A percentile compares a stretch with the other conserved stretches of the same genome.
Conservation (phyloP, 2,113 vertebrate species). For the Thomomys bottae region DNA sequence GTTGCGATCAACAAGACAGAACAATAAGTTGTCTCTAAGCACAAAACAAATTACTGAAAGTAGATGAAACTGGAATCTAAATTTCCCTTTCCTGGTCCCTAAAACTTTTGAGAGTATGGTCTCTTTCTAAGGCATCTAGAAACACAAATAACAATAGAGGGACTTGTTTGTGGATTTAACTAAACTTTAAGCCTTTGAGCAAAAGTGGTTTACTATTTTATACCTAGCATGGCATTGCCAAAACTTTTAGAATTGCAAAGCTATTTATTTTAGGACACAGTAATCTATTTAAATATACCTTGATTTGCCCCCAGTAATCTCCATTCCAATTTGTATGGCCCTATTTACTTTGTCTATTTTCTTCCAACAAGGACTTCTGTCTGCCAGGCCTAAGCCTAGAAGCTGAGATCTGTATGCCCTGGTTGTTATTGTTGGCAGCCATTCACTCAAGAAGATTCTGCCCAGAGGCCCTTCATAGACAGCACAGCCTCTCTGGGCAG, state of each 20-base stretch:
- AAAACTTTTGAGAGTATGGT: background rate
- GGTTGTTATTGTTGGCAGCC: background rate
- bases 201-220: background rate
- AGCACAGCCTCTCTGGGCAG: background rate
- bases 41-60: slow-evolving; percentile 10
- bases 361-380: background rate
- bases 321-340: background rate
- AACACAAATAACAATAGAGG: background rate
- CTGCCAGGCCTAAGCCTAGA: background rate
- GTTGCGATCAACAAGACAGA: background rate
- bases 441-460: too few species aligned
- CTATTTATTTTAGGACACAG: background rate
- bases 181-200: background rate
- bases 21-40: background rate
- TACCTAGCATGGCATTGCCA: background rate
- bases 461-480: background rate
- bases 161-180: background rate
- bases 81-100: background rate
- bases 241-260: background rate
- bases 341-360: background rate
- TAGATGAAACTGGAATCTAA: background rate
- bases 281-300: background rate
- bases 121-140: background rate
- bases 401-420: background rate
- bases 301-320: background rate